These are phyloP conservation scores for Silvanus unidentatus DNA, from an alignment of 2,888 invertebrate genomes.

Conservation along the genomic window DNA sequence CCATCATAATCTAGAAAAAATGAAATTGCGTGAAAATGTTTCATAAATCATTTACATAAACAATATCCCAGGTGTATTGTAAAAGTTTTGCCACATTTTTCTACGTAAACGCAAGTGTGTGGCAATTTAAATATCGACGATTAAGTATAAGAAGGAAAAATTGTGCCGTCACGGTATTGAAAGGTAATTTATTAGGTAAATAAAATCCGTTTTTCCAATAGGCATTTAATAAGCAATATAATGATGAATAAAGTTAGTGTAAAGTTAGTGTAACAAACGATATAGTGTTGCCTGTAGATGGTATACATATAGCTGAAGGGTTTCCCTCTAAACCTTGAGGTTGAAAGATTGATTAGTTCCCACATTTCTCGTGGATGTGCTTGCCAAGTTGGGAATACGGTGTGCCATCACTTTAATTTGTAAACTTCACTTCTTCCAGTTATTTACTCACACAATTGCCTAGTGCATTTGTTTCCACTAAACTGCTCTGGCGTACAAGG, in stretches of 20 bases:
- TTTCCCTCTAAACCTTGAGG: constrained; percentile 14
- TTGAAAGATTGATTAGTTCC: constrained; percentile 17
- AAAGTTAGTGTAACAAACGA: constrained; percentile 15
- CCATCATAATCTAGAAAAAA: no score
- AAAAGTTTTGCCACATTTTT: no score
- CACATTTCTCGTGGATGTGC: constrained; percentile 12
- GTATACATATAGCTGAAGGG: constrained; percentile 7
- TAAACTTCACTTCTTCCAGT: constrained; percentile 8
- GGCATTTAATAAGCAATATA: constrained; percentile 4
- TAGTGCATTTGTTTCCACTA: constrained; percentile 1
- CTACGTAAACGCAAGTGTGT: no score
- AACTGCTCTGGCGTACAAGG: background rate
- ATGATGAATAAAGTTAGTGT: constrained; percentile 12
- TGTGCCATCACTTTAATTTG: constrained; percentile 12
- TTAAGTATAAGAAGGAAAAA: no score
- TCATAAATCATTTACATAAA: no score
- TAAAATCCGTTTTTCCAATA: no score
- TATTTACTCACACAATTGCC: background rate
- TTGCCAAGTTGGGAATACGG: constrained; percentile 6
- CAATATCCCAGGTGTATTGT: no score
- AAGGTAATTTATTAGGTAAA: no score
- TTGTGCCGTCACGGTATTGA: no score
- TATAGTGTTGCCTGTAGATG: constrained; percentile 15
- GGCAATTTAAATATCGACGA: no score
- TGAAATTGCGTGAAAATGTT: no score